Conservation (phyloP, 2,888 invertebrate genomes). For the Hypomecis punctinalis region DNA sequence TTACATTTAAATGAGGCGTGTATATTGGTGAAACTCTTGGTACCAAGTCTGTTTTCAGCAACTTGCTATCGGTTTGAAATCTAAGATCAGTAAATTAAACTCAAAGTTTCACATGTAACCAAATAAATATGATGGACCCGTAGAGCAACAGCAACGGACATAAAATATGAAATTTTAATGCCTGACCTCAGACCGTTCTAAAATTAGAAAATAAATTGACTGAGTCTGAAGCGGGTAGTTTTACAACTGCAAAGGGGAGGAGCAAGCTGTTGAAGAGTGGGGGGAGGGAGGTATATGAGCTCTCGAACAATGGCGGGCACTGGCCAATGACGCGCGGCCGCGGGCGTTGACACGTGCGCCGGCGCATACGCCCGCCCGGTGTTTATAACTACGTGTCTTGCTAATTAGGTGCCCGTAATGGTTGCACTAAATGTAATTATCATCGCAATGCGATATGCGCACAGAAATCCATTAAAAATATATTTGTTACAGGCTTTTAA, state of each 20-base stretch:
- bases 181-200: too few species aligned
- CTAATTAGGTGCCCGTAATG: conserved; percentile 36
- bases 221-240: conserved; percentile 33
- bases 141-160: too few species aligned
- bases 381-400: conserved; percentile 18
- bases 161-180: too few species aligned
- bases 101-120: too few species aligned
- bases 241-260: conserved; percentile 38
- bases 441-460: conserved; percentile 4
- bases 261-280: conserved; percentile 31
- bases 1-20: too few species aligned
- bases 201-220: background rate
- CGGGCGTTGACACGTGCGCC: conserved; percentile 80
- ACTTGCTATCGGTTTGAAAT: too few species aligned
- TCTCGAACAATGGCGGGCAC: conserved; percentile 66
- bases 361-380: conserved; percentile 53
- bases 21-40: too few species aligned
- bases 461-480: background rate
- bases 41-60: too few species aligned
- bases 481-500: too few species aligned
- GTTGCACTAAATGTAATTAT: conserved; percentile 16
- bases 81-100: too few species aligned
- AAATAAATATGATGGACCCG: too few species aligned
- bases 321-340: conserved; percentile 77
- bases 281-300: conserved; percentile 45